Percentiles rank a stretch among this genome's conserved stretches.
phyloP scores from a whole-genome alignment of 2,113 vertebrate genomes.

The Albula glossodonta region DNA sequence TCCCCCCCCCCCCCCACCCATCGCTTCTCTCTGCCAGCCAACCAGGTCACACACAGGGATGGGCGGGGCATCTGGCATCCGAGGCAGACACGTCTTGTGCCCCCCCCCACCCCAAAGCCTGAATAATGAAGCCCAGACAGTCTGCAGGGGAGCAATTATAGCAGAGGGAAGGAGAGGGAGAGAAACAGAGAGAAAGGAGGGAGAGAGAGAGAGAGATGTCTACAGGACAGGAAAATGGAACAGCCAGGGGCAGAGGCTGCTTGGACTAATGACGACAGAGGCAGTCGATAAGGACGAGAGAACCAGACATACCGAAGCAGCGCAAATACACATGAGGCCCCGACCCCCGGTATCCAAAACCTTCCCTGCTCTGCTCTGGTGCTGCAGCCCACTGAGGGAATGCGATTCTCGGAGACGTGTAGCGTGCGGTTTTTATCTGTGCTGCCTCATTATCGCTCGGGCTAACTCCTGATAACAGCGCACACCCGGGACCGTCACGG shows the following conservation, averaged over 20 bases:
- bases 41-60: not conserved
- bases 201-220: not conserved
- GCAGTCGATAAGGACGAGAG: not conserved
- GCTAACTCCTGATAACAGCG: not conserved
- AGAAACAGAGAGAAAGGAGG: not conserved
- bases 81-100: slow-evolving; percentile 68
- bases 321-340: too few relatives aligned
- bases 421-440: too few relatives aligned
- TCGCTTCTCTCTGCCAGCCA: not conserved
- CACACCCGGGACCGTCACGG: not conserved
- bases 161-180: not conserved
- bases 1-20: too few relatives aligned
- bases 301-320: not conserved
- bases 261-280: not conserved
- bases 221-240: not conserved
- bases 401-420: not conserved
- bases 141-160: slow-evolving; percentile 54
- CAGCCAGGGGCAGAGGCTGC: not conserved
- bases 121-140: slow-evolving; percentile 84
- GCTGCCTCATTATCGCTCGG: not conserved
- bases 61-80: too few relatives aligned
- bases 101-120: slow-evolving; percentile 84
- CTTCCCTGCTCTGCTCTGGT: not conserved
- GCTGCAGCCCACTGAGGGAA: not conserved
- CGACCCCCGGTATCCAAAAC: not conserved